These are phyloP conservation scores for Cyprinodon variegatus DNA, from an alignment of 2,113 vertebrate genomes.

Conservation along the genomic window DNA sequence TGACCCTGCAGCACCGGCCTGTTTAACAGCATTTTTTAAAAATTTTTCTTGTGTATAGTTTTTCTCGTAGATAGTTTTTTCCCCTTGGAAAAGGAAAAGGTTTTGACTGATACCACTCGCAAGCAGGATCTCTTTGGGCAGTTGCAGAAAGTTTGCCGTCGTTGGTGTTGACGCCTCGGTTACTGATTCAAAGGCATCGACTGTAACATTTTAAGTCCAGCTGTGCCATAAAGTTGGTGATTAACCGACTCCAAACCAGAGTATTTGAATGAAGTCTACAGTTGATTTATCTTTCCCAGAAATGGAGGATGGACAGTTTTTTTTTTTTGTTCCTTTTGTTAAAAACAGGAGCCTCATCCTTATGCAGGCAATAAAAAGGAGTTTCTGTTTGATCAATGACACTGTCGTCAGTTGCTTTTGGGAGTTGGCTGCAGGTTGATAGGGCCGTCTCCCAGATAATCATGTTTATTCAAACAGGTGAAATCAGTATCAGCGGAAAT, in stretches of 20 bases:
- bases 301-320: slow-evolving; percentile 2
- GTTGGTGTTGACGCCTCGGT: neutral
- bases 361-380: slow-evolving; percentile 32
- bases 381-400: slow-evolving; percentile 60
- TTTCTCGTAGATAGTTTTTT: slow-evolving; percentile 25
- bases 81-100: neutral
- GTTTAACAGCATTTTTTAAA: slow-evolving; percentile 56
- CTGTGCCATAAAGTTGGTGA: slow-evolving; percentile 28
- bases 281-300: slow-evolving; percentile 39
- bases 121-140: neutral
- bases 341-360: slow-evolving; percentile 17
- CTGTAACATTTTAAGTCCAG: slow-evolving; percentile 15
- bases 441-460: slow-evolving; percentile 4
- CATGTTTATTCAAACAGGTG: neutral
- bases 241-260: slow-evolving; percentile 27
- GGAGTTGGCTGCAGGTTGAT: slow-evolving; percentile 34
- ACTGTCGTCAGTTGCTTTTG: slow-evolving; percentile 41
- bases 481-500: neutral
- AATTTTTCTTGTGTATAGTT: slow-evolving; percentile 13
- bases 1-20: slow-evolving; percentile 31
- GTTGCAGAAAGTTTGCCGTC: neutral
- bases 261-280: slow-evolving; percentile 25
- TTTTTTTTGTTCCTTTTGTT: neutral
- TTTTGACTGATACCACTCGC: neutral
- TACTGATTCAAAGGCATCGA: slow-evolving; percentile 37